Evolutionary conservation across 2,113 vertebrate species (phyloP), one percentile per base, ranked within the genome.

Genomic region (Ceyx cyanopectus): DNA sequence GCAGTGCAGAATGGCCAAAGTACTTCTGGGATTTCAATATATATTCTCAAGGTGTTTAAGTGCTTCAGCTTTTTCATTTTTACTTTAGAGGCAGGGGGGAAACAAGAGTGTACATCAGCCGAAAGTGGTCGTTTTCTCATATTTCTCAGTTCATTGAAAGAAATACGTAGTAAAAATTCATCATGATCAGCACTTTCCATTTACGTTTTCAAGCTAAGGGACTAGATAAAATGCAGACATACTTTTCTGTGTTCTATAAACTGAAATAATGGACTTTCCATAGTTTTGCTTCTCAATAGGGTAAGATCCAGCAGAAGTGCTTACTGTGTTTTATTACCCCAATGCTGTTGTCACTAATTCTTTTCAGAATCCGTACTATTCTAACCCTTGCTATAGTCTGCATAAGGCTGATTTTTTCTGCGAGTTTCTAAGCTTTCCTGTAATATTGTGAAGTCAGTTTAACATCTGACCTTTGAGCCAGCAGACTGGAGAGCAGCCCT

Each of bases 381-480:
- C 27, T 65, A 68, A 62, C 19, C 16, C 17, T 54, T 69, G 17
- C 32, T 62, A 14, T 19, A 62, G 50, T 48, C 66, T 80, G 19
- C 18, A 22, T 29, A 73, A 57, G 30, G 17, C 32, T 76, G 37
- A 37, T 86, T 86, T 87, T 82, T 41, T 80, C 27, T 77, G 14
- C 26, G 41, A 29, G 6, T 91, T 77, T 93, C 63, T 70, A 40
- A 77, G 78, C 32, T 89, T 87, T 87, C 32, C 14, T 87, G 54
- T 51, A 69, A 58, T 69, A 69, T 56, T 89, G 26, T 70, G 43
- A 93, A 93, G 70, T 70, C 43, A 77, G 75, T 87, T 93, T 92
- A 85, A 80, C 67, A 77, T 69, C 63, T 93, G 84, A 94, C 91
- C 91, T 94, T 96, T 91, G 45, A 87, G 84, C 58, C 74, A 87